These are phyloP conservation scores for Andricus quercusramuli DNA, from an alignment of 2,888 invertebrate genomes.

Conservation along the genomic window DNA sequence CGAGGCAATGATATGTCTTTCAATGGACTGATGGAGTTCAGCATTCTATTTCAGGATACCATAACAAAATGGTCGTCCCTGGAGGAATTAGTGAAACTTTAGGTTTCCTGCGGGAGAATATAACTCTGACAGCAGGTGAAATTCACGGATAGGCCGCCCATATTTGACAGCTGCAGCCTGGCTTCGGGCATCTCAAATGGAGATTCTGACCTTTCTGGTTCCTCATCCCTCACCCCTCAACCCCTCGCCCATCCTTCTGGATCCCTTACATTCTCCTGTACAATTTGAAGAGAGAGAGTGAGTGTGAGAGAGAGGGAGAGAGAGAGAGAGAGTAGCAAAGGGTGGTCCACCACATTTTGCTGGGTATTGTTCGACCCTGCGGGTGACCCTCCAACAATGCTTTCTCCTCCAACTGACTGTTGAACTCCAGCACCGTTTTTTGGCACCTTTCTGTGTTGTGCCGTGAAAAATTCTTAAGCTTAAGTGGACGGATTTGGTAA, in stretches of 20 bases:
- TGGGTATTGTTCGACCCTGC: conserved; percentile 73
- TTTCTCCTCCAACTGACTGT: conserved; percentile 59
- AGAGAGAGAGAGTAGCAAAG: conserved; percentile 69
- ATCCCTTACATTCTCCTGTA: conserved; percentile 42
- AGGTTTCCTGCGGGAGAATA: conserved; percentile 57
- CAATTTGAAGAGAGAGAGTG: conserved; percentile 48
- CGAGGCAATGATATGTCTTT: neutral
- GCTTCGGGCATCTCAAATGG: conserved; percentile 60
- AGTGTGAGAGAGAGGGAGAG: conserved; percentile 26
- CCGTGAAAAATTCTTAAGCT: conserved; percentile 12
- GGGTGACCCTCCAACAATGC: conserved; percentile 71
- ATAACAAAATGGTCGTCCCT: conserved; percentile 10
- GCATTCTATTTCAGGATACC: neutral
- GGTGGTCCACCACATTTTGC: conserved; percentile 75
- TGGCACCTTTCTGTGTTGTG: conserved; percentile 50
- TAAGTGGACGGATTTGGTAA: conserved; percentile 13
- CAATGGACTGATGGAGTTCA: neutral
- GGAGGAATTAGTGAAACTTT: conserved; percentile 58
- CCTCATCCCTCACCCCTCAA: conserved; percentile 38
- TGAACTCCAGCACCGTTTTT: conserved; percentile 49
- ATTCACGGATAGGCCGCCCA: conserved; percentile 66
- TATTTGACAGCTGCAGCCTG: conserved; percentile 73
- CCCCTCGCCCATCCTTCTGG: conserved; percentile 42
- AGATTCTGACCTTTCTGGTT: conserved; percentile 43
- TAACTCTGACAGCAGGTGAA: conserved; percentile 69